phyloP scores from a whole-genome alignment of 2,888 invertebrate genomes.

The Steinernema scapterisci region DNA sequence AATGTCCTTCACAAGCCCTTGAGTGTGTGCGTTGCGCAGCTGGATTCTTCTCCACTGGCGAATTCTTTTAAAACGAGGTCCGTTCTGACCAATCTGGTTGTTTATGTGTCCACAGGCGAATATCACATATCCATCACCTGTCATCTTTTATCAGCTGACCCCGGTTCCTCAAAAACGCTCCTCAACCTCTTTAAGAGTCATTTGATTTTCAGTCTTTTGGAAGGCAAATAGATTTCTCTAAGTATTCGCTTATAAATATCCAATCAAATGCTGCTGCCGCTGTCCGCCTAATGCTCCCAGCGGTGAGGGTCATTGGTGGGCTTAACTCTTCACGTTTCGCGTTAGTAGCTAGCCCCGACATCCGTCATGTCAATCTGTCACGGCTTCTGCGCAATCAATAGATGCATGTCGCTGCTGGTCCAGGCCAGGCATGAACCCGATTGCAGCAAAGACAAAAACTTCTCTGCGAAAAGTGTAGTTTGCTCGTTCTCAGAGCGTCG shows the following conservation, averaged over 20 bases:
- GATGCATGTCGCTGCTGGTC: not conserved
- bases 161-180: not conserved
- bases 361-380: not conserved
- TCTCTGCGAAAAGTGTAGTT: not conserved
- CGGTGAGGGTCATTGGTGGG: too few species aligned
- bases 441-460: not conserved
- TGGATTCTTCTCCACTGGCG: not conserved
- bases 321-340: too few species aligned
- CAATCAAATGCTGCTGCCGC: not conserved
- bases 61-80: not conserved
- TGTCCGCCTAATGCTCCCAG: too few species aligned
- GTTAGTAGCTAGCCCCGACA: not conserved
- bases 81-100: slow-evolving; percentile 21
- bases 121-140: slow-evolving; percentile 30
- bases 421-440: not conserved
- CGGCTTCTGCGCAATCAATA: not conserved
- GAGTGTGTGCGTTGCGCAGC: not conserved
- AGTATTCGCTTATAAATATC: not conserved
- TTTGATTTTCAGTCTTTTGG: too few species aligned
- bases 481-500: not conserved
- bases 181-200: too few species aligned
- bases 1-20: not conserved
- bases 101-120: slow-evolving; percentile 10
- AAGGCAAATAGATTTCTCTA: too few species aligned
- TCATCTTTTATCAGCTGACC: slow-evolving; percentile 30